Base-by-base conservation (phyloP, 2,113 vertebrate species). In the Eurystomus gularis region DNA sequence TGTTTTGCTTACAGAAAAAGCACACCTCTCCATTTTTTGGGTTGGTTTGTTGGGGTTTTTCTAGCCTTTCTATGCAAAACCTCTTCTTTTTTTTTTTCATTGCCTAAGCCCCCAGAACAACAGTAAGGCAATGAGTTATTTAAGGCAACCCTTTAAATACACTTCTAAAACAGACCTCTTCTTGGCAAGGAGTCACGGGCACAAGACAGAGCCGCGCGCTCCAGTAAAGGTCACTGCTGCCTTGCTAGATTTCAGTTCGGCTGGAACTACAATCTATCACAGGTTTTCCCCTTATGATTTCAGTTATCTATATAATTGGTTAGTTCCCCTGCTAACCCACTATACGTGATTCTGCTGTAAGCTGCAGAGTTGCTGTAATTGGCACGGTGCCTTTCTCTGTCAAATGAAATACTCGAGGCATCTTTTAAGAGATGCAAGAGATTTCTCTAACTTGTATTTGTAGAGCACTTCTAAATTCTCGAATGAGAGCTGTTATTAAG, bases 291-390 rank as follows among this genome's bases (percentile, higher is more conserved):
- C 29, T 77, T 66, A 25, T 0, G 8, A 75, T 31, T 55, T 70
- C 68, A 78, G 5, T 48, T 60, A 65, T 17, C 25, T 31, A 60
- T 4, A 68, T 76, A 92, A 78, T 39, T 44, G 42, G 19, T 55
- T 19, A 75, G n/a, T 10, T 82, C 37, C 12, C 29, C 60, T 79
- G 40, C 37, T 77, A 87, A 77, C 26, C 6, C 46, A 13, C 21
- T 24, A 5, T 9, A 71, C 1, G 0, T 0, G 0, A 65, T 40
- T 65, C 60, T 85, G 57, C 73, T 69, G 19, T 44, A n/a, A n/a
- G n/a, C n/a, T 77, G 37, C 14, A 62, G 33, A 55, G 42, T 13
- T 90, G 49, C 48, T 85, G 12, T 37, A 57, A 73, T 0, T 15
- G 18, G 51, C 13, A 79, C 13, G 18, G 25, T 6, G 28, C 33